These are phyloP conservation scores for Triops longicaudatus DNA, from an alignment of 1,140 invertebrate species.

Conservation along the genomic window DNA sequence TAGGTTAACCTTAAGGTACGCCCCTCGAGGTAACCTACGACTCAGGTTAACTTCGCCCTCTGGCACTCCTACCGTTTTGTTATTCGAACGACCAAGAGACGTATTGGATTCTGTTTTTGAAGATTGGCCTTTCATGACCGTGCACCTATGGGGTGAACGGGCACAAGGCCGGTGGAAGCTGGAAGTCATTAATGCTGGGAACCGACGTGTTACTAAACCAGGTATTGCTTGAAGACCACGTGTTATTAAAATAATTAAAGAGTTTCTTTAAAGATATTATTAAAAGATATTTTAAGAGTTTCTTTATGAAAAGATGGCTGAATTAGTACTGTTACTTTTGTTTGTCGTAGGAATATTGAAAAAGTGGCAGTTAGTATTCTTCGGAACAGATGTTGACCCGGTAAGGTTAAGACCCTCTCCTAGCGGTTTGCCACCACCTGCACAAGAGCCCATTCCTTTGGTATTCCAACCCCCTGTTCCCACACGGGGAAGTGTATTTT, in stretches of 20 bases:
- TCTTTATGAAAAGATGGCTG: constrained; percentile 13
- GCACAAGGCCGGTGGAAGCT: constrained; percentile 73
- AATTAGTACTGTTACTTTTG: constrained; percentile 18
- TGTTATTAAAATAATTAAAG: too few relatives aligned
- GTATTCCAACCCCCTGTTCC: background rate
- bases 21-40: constrained; percentile 75
- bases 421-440: constrained; percentile 40
- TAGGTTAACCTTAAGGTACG: constrained; percentile 75
- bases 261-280: constrained; percentile 19
- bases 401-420: constrained; percentile 51
- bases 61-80: constrained; percentile 76
- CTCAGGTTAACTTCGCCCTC: constrained; percentile 68
- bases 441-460: background rate
- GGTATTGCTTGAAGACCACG: too few relatives aligned
- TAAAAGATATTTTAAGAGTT: background rate
- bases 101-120: constrained; percentile 88
- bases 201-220: constrained; percentile 69
- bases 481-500: constrained; percentile 7
- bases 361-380: constrained; percentile 88
- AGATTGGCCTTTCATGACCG: constrained; percentile 95
- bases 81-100: constrained; percentile 82
- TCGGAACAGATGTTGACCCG: constrained; percentile 75
- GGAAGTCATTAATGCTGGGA: constrained; percentile 79
- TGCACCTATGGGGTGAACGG: constrained; percentile 94
- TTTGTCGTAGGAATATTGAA: constrained; percentile 56